These are phyloP conservation scores for Rhizomys pruinosus DNA, from an alignment of 2,113 vertebrate species.

Conservation along the genomic window DNA sequence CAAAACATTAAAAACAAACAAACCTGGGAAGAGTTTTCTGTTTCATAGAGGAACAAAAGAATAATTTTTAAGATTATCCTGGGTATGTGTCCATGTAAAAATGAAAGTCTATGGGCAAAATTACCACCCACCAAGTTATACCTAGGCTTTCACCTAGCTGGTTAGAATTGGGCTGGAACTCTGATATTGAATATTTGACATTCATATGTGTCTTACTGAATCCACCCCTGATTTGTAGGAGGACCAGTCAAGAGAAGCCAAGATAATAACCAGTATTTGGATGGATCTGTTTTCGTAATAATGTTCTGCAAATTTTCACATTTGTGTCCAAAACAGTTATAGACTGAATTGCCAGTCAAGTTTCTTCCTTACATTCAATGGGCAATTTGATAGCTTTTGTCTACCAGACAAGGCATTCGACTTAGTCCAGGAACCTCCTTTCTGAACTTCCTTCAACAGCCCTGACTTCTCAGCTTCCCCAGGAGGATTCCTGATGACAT, in stretches of 20 bases:
- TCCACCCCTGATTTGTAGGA: slow-evolving; percentile 75
- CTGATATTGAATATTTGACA: slow-evolving; percentile 44
- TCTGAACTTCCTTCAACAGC: background rate
- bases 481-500: background rate
- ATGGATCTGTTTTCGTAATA: slow-evolving; percentile 76
- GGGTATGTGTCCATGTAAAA: background rate
- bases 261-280: slow-evolving; percentile 77
- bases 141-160: background rate
- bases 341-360: slow-evolving; percentile 75
- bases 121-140: background rate
- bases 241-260: slow-evolving; percentile 63
- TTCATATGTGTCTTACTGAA: slow-evolving; percentile 71
- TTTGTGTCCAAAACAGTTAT: slow-evolving; percentile 77
- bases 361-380: slow-evolving; percentile 75
- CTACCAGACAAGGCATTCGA: background rate
- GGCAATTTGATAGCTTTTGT: slow-evolving; percentile 14
- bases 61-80: slow-evolving; percentile 50
- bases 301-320: slow-evolving; percentile 81
- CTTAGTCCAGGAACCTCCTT: background rate
- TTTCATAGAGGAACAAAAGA: background rate
- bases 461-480: background rate
- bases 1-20: background rate
- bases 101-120: slow-evolving; percentile 38
- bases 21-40: background rate
- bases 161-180: background rate